phyloP scores from a whole-genome alignment of 2,888 invertebrate genomes.

The Noctua fimbriata region DNA sequence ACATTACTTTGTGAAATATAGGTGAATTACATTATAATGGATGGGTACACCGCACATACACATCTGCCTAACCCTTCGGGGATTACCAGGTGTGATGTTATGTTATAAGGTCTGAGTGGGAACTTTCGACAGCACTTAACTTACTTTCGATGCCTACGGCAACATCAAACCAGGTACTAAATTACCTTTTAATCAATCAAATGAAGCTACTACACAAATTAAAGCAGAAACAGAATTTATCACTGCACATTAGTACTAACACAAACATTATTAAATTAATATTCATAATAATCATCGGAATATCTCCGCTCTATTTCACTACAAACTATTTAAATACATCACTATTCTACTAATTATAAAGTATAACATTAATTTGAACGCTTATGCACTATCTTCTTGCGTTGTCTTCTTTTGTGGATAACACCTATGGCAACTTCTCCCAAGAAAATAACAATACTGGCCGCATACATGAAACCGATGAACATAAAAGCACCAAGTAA shows the following conservation, averaged over 20 bases:
- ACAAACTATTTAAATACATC: slow-evolving; percentile 17
- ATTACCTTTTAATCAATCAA: not conserved
- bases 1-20: not conserved
- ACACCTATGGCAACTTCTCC: slow-evolving; percentile 74
- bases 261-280: slow-evolving; percentile 24
- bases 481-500: slow-evolving; percentile 87
- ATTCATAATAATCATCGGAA: slow-evolving; percentile 21
- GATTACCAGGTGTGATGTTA: not conserved
- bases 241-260: not conserved
- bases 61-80: not conserved
- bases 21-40: not conserved
- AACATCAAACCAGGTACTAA: not conserved
- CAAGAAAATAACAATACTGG: slow-evolving; percentile 81
- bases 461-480: slow-evolving; percentile 83
- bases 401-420: slow-evolving; percentile 47
- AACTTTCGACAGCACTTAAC: too few species aligned
- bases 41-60: not conserved
- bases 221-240: not conserved
- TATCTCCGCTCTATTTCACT: slow-evolving; percentile 31
- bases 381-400: not conserved
- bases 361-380: not conserved
- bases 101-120: not conserved
- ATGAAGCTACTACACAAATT: not conserved
- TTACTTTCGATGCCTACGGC: too few species aligned
- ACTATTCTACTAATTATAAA: not conserved